phyloP scores from a whole-genome alignment of 2,888 invertebrate genomes.

The Tinea trinotella region DNA sequence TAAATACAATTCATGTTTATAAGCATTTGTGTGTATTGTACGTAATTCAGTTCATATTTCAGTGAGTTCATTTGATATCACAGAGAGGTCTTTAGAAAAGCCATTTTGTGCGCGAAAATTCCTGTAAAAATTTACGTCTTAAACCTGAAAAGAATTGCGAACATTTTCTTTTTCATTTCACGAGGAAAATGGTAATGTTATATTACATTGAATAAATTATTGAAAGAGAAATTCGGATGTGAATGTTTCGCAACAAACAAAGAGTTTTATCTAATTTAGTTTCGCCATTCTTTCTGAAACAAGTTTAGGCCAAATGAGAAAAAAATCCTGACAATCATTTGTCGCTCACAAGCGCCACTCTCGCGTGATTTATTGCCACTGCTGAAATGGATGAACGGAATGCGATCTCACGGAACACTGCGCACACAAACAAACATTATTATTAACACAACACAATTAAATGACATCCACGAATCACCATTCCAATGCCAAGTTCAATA shows the following conservation, averaged over 20 bases:
- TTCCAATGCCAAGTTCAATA: neutral
- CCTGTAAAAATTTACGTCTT: neutral
- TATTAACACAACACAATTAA: no score
- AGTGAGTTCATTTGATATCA: neutral
- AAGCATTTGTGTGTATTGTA: no score
- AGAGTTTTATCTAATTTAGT: neutral
- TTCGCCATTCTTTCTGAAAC: neutral
- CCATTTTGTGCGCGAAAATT: neutral
- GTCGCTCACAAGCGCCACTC: slow-evolving; percentile 5
- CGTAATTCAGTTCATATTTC: no score
- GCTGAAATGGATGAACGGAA: slow-evolving; percentile 8
- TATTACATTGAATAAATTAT: slow-evolving; percentile 10
- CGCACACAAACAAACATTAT: neutral
- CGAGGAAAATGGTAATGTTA: neutral
- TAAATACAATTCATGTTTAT: no score
- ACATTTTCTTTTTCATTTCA: slow-evolving; percentile 4
- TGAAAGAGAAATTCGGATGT: neutral
- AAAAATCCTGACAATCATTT: neutral
- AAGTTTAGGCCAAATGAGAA: neutral
- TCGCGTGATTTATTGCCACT: slow-evolving; percentile 4
- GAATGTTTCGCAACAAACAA: neutral
- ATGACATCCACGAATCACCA: neutral
- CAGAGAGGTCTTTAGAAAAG: neutral
- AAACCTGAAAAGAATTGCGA: slow-evolving; percentile 10
- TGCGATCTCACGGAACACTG: neutral